These are phyloP conservation scores for Margaritifera margaritifera DNA, from an alignment of 2,888 invertebrate genomes.

Conservation along the genomic window DNA sequence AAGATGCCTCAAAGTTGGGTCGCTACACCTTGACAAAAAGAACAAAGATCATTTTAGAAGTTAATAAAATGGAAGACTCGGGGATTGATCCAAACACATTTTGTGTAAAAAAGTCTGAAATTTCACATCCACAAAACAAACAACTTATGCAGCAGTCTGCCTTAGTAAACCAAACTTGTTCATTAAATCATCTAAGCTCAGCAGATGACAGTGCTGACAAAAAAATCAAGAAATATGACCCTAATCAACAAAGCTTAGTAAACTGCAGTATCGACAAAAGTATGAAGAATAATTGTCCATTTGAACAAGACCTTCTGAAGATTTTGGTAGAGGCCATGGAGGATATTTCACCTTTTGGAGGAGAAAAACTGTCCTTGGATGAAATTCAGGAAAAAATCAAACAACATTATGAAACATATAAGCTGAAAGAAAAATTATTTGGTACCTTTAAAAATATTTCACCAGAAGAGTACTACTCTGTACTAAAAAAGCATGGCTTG, in stretches of 20 bases:
- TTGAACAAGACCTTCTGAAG: too few relatives aligned
- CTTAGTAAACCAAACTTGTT: too few relatives aligned
- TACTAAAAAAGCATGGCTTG: constrained; percentile 29
- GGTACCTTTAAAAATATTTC: constrained; percentile 29
- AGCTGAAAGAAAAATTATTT: constrained; percentile 21
- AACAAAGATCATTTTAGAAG: constrained; percentile 30
- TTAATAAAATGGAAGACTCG: constrained; percentile 28
- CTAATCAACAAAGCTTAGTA: too few relatives aligned
- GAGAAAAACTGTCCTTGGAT: constrained; percentile 17
- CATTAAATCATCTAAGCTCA: too few relatives aligned
- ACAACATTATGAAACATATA: constrained; percentile 25
- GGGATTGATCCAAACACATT: too few relatives aligned
- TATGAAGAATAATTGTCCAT: too few relatives aligned
- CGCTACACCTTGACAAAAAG: constrained; percentile 31
- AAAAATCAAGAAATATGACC: too few relatives aligned
- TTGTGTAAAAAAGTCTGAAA: too few relatives aligned
- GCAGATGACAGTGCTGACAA: too few relatives aligned
- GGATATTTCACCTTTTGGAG: constrained; percentile 28
- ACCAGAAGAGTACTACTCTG: constrained; percentile 27
- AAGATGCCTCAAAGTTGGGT: constrained; percentile 32
- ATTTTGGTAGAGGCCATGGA: constrained; percentile 22
- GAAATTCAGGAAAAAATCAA: constrained; percentile 16
- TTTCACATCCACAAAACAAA: too few relatives aligned
- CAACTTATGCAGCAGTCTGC: too few relatives aligned
- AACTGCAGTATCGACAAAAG: too few relatives aligned